These are phyloP conservation scores for Molossus molossus DNA, from an alignment of 2,797 vertebrate species.

Conservation along the genomic window DNA sequence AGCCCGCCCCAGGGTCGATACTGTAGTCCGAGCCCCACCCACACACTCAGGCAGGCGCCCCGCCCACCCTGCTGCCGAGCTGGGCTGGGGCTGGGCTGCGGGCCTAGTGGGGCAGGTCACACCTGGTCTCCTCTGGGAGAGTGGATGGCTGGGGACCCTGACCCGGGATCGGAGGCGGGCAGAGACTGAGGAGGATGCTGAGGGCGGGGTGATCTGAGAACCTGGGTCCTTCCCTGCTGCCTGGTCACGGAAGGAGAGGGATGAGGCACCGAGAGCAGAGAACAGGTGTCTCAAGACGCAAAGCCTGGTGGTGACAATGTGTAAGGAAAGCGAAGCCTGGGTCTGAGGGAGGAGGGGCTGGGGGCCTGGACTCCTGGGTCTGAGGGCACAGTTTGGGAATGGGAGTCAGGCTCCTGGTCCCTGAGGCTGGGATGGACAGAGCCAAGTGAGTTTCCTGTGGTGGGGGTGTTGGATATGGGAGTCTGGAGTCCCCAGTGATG, in stretches of 20 bases:
- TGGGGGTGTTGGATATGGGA: background rate
- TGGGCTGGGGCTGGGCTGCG: background rate
- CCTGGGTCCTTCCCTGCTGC: background rate
- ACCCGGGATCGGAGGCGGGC: background rate
- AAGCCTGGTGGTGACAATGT: background rate
- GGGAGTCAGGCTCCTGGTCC: background rate
- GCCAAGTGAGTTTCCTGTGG: background rate
- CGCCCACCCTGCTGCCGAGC: background rate
- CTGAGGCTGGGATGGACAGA: background rate
- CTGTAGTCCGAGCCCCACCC: background rate
- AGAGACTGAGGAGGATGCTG: background rate
- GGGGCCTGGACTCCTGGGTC: background rate
- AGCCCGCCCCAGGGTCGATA: constrained; percentile 69
- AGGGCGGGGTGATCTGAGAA: background rate
- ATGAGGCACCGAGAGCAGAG: too few species aligned
- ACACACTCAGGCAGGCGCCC: background rate
- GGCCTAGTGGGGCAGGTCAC: background rate
- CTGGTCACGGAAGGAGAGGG: background rate
- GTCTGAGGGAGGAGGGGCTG: background rate
- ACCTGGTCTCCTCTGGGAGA: accelerated
- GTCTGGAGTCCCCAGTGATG: background rate
- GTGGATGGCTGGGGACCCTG: accelerated
- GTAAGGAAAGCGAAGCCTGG: background rate
- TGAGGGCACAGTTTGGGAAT: background rate
- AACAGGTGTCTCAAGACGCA: background rate